Conservation (phyloP, 2,113 vertebrate genomes). For the Lepus americanus region DNA sequence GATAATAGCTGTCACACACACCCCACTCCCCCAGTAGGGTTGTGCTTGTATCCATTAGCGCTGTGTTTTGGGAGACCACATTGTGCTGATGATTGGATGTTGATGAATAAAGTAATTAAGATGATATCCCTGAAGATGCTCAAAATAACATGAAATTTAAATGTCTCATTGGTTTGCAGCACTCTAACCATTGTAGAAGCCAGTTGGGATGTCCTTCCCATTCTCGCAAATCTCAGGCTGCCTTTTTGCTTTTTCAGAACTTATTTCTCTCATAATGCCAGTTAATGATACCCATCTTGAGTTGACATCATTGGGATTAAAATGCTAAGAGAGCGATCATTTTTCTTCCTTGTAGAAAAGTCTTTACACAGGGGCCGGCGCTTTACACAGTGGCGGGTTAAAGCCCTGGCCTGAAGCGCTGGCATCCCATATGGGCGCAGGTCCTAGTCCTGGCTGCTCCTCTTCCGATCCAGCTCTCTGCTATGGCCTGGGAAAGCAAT, state of each 20-base stretch:
- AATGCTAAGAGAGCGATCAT: background rate
- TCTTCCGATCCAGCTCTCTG: too few species aligned
- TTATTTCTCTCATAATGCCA: background rate
- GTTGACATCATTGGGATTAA: background rate
- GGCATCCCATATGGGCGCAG: too few species aligned
- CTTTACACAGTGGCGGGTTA: too few species aligned
- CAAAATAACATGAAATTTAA: slow-evolving; percentile 10
- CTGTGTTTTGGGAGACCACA: background rate
- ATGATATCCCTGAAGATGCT: background rate
- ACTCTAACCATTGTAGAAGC: background rate
- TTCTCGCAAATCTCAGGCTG: background rate
- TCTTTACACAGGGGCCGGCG: background rate
- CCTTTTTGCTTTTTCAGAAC: slow-evolving; percentile 25
- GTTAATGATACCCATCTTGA: background rate
- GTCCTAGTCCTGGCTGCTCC: too few species aligned
- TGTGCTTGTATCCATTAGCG: background rate
- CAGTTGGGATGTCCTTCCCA: background rate
- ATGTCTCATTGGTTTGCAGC: background rate
- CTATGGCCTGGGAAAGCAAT: too few species aligned
- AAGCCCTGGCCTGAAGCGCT: too few species aligned
- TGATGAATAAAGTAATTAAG: background rate
- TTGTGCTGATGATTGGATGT: background rate
- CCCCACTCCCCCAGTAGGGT: background rate
- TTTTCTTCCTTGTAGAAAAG: slow-evolving; percentile 29
- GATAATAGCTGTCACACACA: background rate